Evolutionary conservation across 30 jellyfish, hydroid and myxozoan species (phyloP).

Genomic region (Rhopilema esculentum): DNA sequence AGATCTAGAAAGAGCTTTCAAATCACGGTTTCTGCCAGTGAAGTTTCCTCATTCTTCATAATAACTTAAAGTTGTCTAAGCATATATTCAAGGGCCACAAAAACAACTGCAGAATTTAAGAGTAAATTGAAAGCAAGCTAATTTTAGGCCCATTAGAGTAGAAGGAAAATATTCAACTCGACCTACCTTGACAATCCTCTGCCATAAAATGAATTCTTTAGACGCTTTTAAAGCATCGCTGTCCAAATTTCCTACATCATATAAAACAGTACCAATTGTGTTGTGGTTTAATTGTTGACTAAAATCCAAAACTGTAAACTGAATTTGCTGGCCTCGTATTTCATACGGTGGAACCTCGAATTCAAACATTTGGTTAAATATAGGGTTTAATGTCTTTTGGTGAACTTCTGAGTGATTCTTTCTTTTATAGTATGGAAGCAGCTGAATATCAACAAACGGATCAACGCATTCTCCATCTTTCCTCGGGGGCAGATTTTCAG

Average conservation of each 20-base stretch:
- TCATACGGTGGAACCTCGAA: conserved; percentile 99
- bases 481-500: conserved; percentile 93
- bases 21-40: no score
- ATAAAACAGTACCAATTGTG: conserved; percentile 88
- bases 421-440: conserved; percentile 89
- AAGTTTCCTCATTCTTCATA: no score
- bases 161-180: no score
- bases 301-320: conserved; percentile 92
- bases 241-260: conserved; percentile 76
- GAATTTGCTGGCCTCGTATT: conserved; percentile 87
- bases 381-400: conserved; percentile 96
- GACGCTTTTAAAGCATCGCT: conserved; percentile 94
- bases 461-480: conserved; percentile 93
- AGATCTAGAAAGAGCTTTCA: no score
- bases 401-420: conserved; percentile 98
- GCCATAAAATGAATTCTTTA: conserved; percentile 95
- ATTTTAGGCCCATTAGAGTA: no score
- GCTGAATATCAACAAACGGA: conserved; percentile 95
- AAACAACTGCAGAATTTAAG: no score
- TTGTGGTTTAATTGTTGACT: conserved; percentile 95
- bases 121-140: no score
- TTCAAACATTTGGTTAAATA: conserved; percentile 89
- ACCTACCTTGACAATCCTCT: conserved; percentile 90
- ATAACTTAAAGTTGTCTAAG: no score
- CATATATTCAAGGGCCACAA: no score